Evolutionary conservation across 2,888 invertebrate species (phyloP), one percentile per base, ranked within the genome.

Genomic region (Drepanosiphum platanoidis): DNA sequence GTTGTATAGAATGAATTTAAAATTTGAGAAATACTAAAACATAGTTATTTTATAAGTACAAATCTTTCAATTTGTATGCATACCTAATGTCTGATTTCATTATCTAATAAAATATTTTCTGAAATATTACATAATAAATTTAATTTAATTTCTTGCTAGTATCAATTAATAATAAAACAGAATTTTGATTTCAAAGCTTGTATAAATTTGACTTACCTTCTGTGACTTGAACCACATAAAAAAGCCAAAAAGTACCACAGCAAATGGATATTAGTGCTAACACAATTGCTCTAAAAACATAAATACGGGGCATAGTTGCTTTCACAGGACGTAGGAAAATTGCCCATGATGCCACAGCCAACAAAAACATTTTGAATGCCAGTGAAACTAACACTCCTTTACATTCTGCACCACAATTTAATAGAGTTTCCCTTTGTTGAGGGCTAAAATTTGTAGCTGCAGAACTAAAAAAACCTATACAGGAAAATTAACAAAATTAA

Each of bases 171-270:
- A 52, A 52, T 52, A 22, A 52, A 5, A 27, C 27, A 27, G 9
- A 27, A n/a, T n/a, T n/a, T n/a, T 61, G 1, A n/a, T 61, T 61
- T 61, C 5, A n/a, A 61, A 8, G 9, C 3, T 18, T 7, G 9
- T 9, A 15, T 30, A 36, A 39, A 71, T n/a, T n/a, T n/a, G n/a
- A n/a, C 30, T 58, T 87, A 88, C 88, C 88, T 88, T 88, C 88
- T 61, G 88, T 87, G 87, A 91, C 90, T 90, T 98, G 96, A 79
- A 98, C 97, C 88, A 96, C 94, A 90, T 98, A 99, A 91, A 99
- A 99, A 30, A 99, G 91, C 99, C 99, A 99, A 91, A 97, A 99
- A 7, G 98, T 95, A 90, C 98, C 97, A 87, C 96, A 95, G 90
- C 98, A 95, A 22, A 99, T 94, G 66, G 97, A 93, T 61, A 97